Base-by-base conservation (phyloP, 2,113 vertebrate genomes). In the Lanius ludovicianus region DNA sequence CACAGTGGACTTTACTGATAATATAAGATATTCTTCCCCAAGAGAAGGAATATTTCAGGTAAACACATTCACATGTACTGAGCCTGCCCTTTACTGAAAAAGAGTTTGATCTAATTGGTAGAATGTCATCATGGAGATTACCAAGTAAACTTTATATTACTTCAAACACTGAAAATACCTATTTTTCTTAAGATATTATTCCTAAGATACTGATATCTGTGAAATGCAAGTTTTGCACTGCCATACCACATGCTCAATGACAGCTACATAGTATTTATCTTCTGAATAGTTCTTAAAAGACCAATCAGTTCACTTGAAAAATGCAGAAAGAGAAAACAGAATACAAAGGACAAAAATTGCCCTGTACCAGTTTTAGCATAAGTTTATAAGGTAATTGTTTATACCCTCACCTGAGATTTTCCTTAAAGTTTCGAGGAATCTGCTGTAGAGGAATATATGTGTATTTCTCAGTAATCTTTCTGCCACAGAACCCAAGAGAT, bases 41-140 rank as follows among this genome's bases (percentile, higher is more conserved):
- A 35, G 67, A 95, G 76, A 90, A 92, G 55, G 71, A 96, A 88
- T 96, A 97, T 96, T 97, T 96, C 93, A 95, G 89, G 82, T 83
- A 93, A 96, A 94, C 73, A 88, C 75, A 85, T 90, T 95, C 81
- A 64, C 69, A 63, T 65, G 69, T 76, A 74, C 62, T 25, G 47
- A 91, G 41, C 33, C 65, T 92, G 83, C 76, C 85, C 85, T 94
- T 96, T 89, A 92, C 84, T 76, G 89, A 86, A 74, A 79, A 90
- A 70, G 55, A 70, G 60, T 91, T 84, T 92, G 78, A 90, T 97
- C 64, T 94, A 92, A 96, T 82, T 95, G 79, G 68, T 28, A 63
- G 87, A 91, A 95, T 92, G 92, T 77, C 84, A 83, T 94, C 23
- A 22, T 16, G 42, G 52, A 79, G 19, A 70, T 93, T 77, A 90